Base-by-base conservation (phyloP, 2,797 vertebrate species). In the Remorina albescens region DNA sequence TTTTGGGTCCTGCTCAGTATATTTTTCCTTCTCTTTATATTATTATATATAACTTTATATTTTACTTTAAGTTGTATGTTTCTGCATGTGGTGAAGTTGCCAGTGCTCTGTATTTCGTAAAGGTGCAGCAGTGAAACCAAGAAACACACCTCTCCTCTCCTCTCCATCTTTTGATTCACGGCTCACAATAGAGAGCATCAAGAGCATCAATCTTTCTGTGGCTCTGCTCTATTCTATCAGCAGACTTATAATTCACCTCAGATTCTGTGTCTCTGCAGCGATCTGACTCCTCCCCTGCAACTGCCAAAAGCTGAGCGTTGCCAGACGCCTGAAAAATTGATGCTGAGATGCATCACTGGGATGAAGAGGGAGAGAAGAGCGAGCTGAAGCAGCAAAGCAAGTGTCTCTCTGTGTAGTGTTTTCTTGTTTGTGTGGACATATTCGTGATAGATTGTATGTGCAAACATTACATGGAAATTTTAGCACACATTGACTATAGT, bases 241-340 rank as follows among this genome's bases (percentile, higher is more conserved):
- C 85, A 75, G 80, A 83, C 84, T 79, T 87, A 87, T 88, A 91
- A 89, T 91, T 91, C 88, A 90, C 82, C 85, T 84, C 85, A 75
- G 82, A 84, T 77, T 67, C 85, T 88, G 74, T 62, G 79, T 84
- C 87, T 89, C 83, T 86, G 76, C 80, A 82, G 72, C 78, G 63
- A 64, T 78, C 80, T 59, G 23, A 25, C 19, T 60, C 66, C 39
- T 21, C 37, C n/a, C 18, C 18, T 26, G 67, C 71, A 78, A 80
- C 84, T 86, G 86, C 81, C 79, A 87, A 87, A 88, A 88, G 78
- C 86, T 65, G 69, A 88, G 82, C 59, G 19, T 70, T 88, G 87
- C 85, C 86, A 87, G 84, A 77, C 67, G 74, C 71, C 85, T 91
- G 83, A 92, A 93, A 92, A 91, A 92, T 86, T 80, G 79, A 93